Evolutionary conservation across 2,888 invertebrate genomes (phyloP).

Genomic region (Steromphala cineraria): DNA sequence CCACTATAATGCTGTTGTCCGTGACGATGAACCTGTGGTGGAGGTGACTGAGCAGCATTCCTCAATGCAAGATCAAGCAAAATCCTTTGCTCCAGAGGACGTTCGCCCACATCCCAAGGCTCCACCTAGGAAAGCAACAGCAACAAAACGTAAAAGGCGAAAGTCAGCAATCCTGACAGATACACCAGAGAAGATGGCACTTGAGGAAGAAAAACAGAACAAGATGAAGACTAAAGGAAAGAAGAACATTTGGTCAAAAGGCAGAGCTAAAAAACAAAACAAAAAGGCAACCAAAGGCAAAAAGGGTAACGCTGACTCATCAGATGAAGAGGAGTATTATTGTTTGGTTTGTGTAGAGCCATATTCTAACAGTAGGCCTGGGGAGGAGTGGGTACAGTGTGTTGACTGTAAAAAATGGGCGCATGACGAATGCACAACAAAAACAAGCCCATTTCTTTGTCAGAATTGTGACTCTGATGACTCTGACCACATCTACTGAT

Average conservation of each 20-base stretch:
- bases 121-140: constrained; percentile 5
- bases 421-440: too few species aligned
- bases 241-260: constrained; percentile 14
- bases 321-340: too few species aligned
- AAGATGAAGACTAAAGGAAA: neutral
- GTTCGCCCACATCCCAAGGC: constrained; percentile 21
- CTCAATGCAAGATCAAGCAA: neutral
- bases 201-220: constrained; percentile 10
- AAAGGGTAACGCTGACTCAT: too few species aligned
- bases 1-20: constrained; percentile 4
- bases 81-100: constrained; percentile 24
- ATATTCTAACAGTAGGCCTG: too few species aligned
- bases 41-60: neutral
- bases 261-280: neutral
- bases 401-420: too few species aligned
- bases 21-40: neutral
- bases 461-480: too few species aligned
- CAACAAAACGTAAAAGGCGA: constrained; percentile 11
- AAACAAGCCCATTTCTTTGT: too few species aligned
- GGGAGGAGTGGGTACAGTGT: too few species aligned
- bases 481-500: too few species aligned
- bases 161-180: constrained; percentile 24
- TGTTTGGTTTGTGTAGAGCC: too few species aligned
- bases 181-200: constrained; percentile 19
- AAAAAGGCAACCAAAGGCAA: neutral